phyloP scores from a whole-genome alignment of 2,113 vertebrate species.

The Psettodes erumei region DNA sequence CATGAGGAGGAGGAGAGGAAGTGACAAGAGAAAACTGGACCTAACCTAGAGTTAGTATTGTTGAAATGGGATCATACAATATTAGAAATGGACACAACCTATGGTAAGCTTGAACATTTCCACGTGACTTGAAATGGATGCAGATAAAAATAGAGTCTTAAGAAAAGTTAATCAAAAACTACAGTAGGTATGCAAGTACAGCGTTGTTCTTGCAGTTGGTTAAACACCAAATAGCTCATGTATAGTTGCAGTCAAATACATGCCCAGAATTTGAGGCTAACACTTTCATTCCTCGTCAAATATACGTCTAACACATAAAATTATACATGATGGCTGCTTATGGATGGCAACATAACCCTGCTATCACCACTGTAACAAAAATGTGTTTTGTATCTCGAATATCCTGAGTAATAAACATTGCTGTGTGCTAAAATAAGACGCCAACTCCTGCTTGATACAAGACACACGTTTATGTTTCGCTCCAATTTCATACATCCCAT shows the following conservation, averaged over 20 bases:
- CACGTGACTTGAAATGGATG: conserved; percentile 13
- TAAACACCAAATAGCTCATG: conserved; percentile 31
- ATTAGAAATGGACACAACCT: neutral
- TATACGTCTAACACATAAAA: conserved; percentile 34
- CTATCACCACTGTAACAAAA: conserved; percentile 43
- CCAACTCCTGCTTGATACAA: conserved; percentile 15
- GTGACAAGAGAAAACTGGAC: conserved; percentile 21
- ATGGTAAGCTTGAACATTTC: conserved; percentile 54
- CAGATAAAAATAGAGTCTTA: conserved; percentile 47
- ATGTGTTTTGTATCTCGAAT: conserved; percentile 66
- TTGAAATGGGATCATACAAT: conserved; percentile 50
- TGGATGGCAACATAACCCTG: conserved; percentile 56
- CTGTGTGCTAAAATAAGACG: conserved; percentile 7
- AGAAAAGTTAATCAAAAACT: conserved; percentile 12
- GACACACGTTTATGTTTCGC: conserved; percentile 8
- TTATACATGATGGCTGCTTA: conserved; percentile 20
- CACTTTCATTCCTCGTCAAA: conserved; percentile 62
- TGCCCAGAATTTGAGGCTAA: conserved; percentile 31
- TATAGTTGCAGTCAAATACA: conserved; percentile 15
- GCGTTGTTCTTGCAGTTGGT: conserved; percentile 19
- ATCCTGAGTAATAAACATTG: conserved; percentile 69
- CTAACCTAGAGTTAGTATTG: conserved; percentile 21
- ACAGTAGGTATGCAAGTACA: conserved; percentile 22
- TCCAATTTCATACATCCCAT: conserved; percentile 4
- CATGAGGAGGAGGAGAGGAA: conserved; percentile 4